Evolutionary conservation across 2,888 invertebrate species (phyloP), one percentile per base, ranked within the genome.

Genomic region (Tenthredo mesomela): DNA sequence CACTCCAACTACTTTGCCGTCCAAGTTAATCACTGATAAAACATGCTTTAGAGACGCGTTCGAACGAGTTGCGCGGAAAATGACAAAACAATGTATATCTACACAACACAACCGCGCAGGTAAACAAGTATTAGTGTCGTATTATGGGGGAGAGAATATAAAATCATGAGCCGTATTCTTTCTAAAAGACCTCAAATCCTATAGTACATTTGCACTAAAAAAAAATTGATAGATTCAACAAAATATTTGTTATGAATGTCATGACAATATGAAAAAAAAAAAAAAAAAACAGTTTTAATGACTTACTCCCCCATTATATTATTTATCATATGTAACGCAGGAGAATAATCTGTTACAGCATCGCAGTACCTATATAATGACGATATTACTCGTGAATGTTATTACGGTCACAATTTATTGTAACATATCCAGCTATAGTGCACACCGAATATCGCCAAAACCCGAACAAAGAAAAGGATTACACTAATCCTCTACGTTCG

Each of bases 51-150:
- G 29, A 67, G 33, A 67, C 33, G 15, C 33, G 67, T 67, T 67
- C 33, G 29, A 29, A 29, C 29, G 15, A 67, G 33, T 67, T 67
- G 67, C 67, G 33, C 33, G 67, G 67, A 67, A 21, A 67, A 29
- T 67, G 33, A 67, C 67, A 10, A 67, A 67, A 67, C 29, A 33
- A 67, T 67, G 67, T 67, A 67, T 33, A 67, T 67, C 33, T 67
- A 67, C 67, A 67, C 67, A 67, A 25, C 67, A 67, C 33, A 67
- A 67, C 67, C 29, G 67, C 67, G 67, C 67, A 67, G 67, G 67
- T 67, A 67, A 67, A 67, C 67, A 33, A 67, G 67, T 67, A 67
- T 33, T 15, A 67, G 67, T 6, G 18, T 67, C 15, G 29, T 21
- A 21, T 58, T 58, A 58, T 21, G 6, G 58, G 21, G 58, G 58